Percentiles rank a stretch among this genome's conserved stretches.
phyloP scores from a whole-genome alignment of 2,113 vertebrate genomes.

The Fulica atra region DNA sequence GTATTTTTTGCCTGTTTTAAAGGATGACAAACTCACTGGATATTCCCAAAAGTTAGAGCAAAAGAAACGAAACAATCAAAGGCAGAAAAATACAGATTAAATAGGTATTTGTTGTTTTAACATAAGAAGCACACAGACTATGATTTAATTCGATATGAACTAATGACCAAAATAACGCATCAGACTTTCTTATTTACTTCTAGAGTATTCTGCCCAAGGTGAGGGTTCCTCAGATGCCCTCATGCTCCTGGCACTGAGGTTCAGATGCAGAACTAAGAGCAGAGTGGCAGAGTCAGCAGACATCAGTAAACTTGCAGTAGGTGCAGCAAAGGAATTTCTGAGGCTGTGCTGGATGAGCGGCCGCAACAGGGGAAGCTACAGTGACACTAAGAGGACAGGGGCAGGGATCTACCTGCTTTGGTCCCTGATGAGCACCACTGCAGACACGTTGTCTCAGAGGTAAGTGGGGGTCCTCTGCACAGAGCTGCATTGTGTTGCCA shows the following conservation, averaged over 20 bases:
- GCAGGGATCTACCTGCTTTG: not conserved
- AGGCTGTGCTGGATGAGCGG: not conserved
- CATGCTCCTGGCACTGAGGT: not conserved
- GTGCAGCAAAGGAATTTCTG: not conserved
- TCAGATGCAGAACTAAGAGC: not conserved
- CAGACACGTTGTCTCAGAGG: not conserved
- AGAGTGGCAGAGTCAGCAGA: not conserved
- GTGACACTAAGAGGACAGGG: not conserved
- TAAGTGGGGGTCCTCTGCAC: not conserved
- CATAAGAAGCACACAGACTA: not conserved
- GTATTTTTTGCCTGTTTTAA: not conserved
- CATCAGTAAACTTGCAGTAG: fast-evolving
- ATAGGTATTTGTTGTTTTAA: not conserved
- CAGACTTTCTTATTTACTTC: not conserved
- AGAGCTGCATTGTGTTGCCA: not conserved
- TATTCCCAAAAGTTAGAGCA: not conserved
- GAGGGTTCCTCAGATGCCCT: not conserved
- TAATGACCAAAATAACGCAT: not conserved
- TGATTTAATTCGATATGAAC: not conserved
- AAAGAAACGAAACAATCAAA: not conserved
- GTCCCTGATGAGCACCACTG: not conserved
- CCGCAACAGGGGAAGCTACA: not conserved
- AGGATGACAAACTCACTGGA: not conserved
- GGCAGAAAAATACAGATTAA: not conserved
- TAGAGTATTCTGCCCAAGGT: not conserved